Evolutionary conservation across 1,140 invertebrate species (phyloP).

Genomic region (Globodera ellingtonae): DNA sequence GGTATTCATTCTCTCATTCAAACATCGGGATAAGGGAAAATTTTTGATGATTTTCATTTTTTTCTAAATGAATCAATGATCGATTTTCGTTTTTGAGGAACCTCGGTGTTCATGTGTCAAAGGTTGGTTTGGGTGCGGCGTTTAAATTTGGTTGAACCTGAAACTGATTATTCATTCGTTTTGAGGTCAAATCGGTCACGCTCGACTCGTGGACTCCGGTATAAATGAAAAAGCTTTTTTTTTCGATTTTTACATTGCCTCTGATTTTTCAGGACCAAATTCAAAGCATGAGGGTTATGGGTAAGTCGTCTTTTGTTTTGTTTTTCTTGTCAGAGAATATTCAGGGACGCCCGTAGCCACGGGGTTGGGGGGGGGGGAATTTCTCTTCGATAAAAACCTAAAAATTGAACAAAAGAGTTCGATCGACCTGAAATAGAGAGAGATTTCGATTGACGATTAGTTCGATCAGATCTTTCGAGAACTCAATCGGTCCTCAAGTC

Average conservation of each 20-base stretch:
- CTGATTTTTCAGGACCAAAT: constrained; percentile 83
- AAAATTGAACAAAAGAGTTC: too few relatives aligned
- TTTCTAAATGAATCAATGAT: background rate
- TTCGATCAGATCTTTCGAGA: background rate
- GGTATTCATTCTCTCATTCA: background rate
- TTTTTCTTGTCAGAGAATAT: background rate
- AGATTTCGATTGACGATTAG: background rate
- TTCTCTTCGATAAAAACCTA: too few relatives aligned
- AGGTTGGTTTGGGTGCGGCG: constrained; percentile 17
- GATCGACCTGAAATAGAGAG: background rate
- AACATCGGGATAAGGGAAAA: too few relatives aligned
- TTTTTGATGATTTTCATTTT: background rate
- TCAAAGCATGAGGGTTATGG: constrained; percentile 84
- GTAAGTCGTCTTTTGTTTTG: background rate
- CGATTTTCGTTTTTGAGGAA: background rate
- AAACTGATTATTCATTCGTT: constrained; percentile 9
- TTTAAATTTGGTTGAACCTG: background rate
- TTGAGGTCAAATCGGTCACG: constrained; percentile 88
- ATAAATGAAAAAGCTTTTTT: background rate
- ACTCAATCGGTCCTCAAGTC: background rate
- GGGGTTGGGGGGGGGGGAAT: too few relatives aligned
- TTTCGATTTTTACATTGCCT: background rate
- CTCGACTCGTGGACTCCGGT: constrained; percentile 81
- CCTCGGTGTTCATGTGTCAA: constrained; percentile 78
- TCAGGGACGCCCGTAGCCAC: too few relatives aligned